phyloP scores from a whole-genome alignment of 2,888 invertebrate species.

The Chloroclysta siterata region DNA sequence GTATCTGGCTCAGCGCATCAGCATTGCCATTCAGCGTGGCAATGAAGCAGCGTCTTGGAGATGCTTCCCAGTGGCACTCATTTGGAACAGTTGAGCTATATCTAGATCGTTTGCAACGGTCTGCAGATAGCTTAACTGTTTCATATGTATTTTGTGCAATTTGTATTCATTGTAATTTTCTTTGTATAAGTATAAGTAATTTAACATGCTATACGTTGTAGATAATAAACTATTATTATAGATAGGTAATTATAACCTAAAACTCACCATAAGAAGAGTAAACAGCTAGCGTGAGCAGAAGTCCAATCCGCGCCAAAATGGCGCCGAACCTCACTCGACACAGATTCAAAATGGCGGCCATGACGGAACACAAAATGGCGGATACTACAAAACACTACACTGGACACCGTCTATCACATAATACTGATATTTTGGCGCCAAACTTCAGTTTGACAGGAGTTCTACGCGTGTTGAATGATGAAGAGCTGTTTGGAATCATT shows the following conservation, averaged over 20 bases:
- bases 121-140: too few species aligned
- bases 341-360: constrained; percentile 69
- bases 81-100: too few species aligned
- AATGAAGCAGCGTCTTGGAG: too few species aligned
- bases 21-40: too few species aligned
- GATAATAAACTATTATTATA: too few species aligned
- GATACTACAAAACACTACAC: constrained; percentile 58
- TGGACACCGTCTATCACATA: constrained; percentile 72
- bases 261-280: constrained; percentile 78
- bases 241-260: neutral
- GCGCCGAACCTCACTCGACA: constrained; percentile 58
- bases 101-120: too few species aligned
- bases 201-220: too few species aligned
- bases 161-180: too few species aligned
- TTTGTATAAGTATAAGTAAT: too few species aligned
- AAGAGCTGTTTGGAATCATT: constrained; percentile 63
- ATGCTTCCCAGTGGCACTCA: too few species aligned
- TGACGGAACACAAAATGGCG: constrained; percentile 61
- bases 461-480: constrained; percentile 48
- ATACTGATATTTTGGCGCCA: constrained; percentile 55
- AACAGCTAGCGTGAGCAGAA: constrained; percentile 69
- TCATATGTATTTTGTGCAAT: too few species aligned
- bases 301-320: constrained; percentile 55
- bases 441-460: constrained; percentile 52
- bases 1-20: too few species aligned